Evolutionary conservation across 53 echinoderm and acorn worm genomes (phyloP).

Genomic region (Crossaster papposus): DNA sequence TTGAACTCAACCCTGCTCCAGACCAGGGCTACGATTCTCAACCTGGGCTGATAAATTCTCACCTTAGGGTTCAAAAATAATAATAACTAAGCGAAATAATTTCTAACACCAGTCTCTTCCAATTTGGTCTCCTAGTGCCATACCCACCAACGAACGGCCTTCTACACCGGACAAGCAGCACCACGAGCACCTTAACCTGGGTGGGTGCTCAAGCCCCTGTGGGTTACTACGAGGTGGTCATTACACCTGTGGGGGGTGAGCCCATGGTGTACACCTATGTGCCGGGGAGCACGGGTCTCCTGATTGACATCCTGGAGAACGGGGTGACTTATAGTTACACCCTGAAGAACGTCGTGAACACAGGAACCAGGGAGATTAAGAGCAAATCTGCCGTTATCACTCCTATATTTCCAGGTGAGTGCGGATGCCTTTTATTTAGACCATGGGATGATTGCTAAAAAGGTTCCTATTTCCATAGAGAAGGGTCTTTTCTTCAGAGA

Average conservation of each 20-base stretch:
- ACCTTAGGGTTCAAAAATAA: too few relatives aligned
- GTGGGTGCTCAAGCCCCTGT: constrained; percentile 17
- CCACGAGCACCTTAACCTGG: constrained; percentile 31
- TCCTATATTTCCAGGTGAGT: background rate
- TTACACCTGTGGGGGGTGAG: constrained; percentile 9
- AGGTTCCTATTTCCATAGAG: too few relatives aligned
- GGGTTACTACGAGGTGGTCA: constrained; percentile 15
- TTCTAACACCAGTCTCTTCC: too few relatives aligned
- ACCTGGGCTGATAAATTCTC: too few relatives aligned
- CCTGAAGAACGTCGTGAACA: background rate
- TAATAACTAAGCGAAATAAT: too few relatives aligned
- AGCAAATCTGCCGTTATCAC: constrained; percentile 3
- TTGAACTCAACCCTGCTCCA: too few relatives aligned
- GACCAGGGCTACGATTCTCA: too few relatives aligned
- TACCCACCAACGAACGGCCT: constrained; percentile 18
- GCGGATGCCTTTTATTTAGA: background rate
- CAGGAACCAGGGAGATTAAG: background rate
- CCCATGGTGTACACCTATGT: background rate
- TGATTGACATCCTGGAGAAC: background rate
- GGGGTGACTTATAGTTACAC: constrained; percentile 26
- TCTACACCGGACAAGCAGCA: constrained; percentile 6
- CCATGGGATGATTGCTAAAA: too few relatives aligned
- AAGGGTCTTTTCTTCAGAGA: too few relatives aligned
- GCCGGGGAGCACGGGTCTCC: background rate
- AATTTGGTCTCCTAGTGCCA: constrained; percentile 27